phyloP scores from a whole-genome alignment of 2,888 invertebrate species.

The Rhorus exstirpatorius region DNA sequence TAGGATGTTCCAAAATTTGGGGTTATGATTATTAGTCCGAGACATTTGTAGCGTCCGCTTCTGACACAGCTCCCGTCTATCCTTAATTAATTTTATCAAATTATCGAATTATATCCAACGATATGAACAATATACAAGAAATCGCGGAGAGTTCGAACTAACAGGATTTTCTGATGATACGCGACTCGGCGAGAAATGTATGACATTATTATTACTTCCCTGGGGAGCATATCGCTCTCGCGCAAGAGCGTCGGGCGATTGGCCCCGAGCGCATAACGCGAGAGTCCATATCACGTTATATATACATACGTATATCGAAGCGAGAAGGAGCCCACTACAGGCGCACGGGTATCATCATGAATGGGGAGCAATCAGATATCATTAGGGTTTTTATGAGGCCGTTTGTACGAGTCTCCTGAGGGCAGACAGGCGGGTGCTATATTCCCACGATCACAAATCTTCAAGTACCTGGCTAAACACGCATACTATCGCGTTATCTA shows the following conservation, averaged over 20 bases:
- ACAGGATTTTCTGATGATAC: slow-evolving; percentile 13
- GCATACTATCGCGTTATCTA: slow-evolving; percentile 32
- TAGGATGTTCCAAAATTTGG: too few relatives aligned
- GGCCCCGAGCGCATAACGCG: slow-evolving; percentile 59
- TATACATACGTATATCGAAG: slow-evolving; percentile 15
- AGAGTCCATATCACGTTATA: slow-evolving; percentile 35
- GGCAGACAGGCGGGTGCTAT: slow-evolving; percentile 68
- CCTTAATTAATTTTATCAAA: too few relatives aligned
- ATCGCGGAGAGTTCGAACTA: neutral
- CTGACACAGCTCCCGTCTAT: too few relatives aligned
- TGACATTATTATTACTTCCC: slow-evolving; percentile 53
- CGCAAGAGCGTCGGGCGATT: slow-evolving; percentile 40
- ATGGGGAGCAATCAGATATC: slow-evolving; percentile 85
- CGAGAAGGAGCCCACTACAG: slow-evolving; percentile 58
- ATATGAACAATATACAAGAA: too few relatives aligned
- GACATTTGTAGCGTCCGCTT: too few relatives aligned
- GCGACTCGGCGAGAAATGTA: slow-evolving; percentile 37
- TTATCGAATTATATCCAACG: too few relatives aligned
- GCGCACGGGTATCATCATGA: slow-evolving; percentile 81
- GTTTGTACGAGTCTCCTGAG: slow-evolving; percentile 73
- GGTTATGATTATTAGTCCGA: too few relatives aligned
- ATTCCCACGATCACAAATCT: slow-evolving; percentile 75
- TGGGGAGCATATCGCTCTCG: slow-evolving; percentile 51
- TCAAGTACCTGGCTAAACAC: slow-evolving; percentile 55
- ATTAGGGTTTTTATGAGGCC: slow-evolving; percentile 82